Evolutionary conservation across 2,888 invertebrate genomes (phyloP), one percentile per base, ranked within the genome.

Genomic region (Prosapia bicincta): DNA sequence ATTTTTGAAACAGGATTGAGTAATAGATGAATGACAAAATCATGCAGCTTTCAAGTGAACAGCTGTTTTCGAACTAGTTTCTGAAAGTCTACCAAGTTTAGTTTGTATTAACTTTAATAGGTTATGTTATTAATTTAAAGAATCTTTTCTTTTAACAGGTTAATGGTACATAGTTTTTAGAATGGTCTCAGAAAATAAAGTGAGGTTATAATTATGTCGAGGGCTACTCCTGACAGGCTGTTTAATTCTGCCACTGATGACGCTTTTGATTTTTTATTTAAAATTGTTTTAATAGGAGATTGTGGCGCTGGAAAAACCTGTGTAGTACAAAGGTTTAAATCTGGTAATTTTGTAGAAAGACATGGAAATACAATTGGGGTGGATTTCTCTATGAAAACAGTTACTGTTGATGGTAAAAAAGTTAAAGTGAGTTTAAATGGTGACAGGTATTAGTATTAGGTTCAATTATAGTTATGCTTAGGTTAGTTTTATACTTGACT

Each of bases 331-430:
- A 90, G 98, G 81, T 94, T 98, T 86, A 96, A 96, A 85, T 96
- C 96, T 78, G 98, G 98, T 77, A 96, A 95, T 82, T 98, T 96
- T 84, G 93, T 97, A 80, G 98, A 98, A 87, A 89, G 94, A 80
- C 97, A 98, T 86, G 97, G 97, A 77, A 97, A 95, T 84, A 98
- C 98, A 69, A 98, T 98, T 84, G 98, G 98, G 79, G 98, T 98
- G 75, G 98, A 98, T 86, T 98, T 98, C 88, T 97, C 97, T 78
- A 98, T 98, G 97, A 98, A 98, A 90, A 98, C 97, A 73, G 90
- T 98, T 65, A 89, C 93, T 80, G 92, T 98, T 69, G 97, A 98
- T 85, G 95, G 94, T 72, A 98, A 98, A 86, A 93, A 93, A 88
- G 94, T 98, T 81, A 98, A 98, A 92, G 97, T 97, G 86, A 84